Evolutionary conservation across 1,140 invertebrate genomes (phyloP), one percentile per base, ranked within the genome.

Genomic region (Aphelenchoides besseyi): DNA sequence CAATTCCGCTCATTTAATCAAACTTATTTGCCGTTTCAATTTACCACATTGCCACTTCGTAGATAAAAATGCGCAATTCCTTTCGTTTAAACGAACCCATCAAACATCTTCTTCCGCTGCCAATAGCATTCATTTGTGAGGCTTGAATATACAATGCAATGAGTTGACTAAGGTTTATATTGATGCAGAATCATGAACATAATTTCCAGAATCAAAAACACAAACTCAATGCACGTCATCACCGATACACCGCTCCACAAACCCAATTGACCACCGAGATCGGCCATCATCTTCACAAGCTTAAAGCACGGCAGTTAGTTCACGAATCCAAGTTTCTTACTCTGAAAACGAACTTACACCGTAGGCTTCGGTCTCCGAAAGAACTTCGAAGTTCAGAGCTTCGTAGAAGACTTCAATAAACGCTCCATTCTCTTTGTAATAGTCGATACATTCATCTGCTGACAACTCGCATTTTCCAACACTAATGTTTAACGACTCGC

Each of bases 371-470:
- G 74, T 72, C 29, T 81, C 79, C 0, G 73, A 68, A 16, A 81
- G 66, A n/a, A 77, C 72, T 73, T 81, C 79, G 53, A 75, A 80
- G 36, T 80, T 80, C 9, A 80, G 66, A 0, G 73, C 78, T 55
- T 80, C 79, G 57, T 79, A 80, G 48, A 80, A 80, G 9, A 80
- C 78, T 70, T 80, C 79, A 3, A 80, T 57, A 78, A 80, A 80
- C 3, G 79, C 79, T 0, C 77, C 79, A 36, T 80, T 79, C 55
- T 80, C 78, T 70, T 74, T 59, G 29, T 79, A 79, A 57, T 79
- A 71, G 29, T 79, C 78, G 41, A 79, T 79, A 41, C 78, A 79
- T 30, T 68, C 37, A 18, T 76, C 79, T 28, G 67, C 37, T 54
- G 53, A 48, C n/a, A 62, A 32, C 62, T 76, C 71, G 55, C 79